A percentile compares a stretch with the other conserved stretches of the same genome.
Evolutionary conservation across 1,140 invertebrate genomes (phyloP).

Genomic region (Harlomillsia oculata): DNA sequence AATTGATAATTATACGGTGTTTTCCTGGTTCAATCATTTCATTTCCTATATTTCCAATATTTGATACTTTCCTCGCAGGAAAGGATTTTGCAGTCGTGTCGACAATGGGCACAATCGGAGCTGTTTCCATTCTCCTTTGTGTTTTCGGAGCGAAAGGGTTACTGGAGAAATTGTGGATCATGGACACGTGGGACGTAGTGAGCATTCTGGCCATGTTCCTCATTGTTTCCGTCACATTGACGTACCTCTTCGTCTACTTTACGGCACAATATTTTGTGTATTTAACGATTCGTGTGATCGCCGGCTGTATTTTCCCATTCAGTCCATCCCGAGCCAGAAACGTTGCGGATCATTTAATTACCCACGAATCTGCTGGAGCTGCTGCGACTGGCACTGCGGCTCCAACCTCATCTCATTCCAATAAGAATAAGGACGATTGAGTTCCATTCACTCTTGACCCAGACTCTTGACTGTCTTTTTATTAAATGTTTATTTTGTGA

Average conservation of each 20-base stretch:
- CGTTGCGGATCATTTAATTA: too few species aligned
- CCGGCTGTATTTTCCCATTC: not conserved
- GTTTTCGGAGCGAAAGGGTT: not conserved
- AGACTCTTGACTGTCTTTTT: too few species aligned
- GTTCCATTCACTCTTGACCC: too few species aligned
- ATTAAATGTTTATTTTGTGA: too few species aligned
- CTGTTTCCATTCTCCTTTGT: not conserved
- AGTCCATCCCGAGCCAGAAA: too few species aligned
- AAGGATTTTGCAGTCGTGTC: not conserved
- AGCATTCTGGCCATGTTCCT: not conserved
- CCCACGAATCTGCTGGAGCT: too few species aligned
- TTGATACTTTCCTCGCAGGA: too few species aligned
- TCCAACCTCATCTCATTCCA: too few species aligned
- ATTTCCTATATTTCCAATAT: not conserved
- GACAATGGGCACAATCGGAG: not conserved
- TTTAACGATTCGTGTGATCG: not conserved
- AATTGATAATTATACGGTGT: too few species aligned
- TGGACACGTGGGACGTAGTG: not conserved
- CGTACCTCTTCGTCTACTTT: slow-evolving; percentile 5
- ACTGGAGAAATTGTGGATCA: not conserved
- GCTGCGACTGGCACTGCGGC: too few species aligned
- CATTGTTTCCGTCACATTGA: not conserved
- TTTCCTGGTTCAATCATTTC: too few species aligned
- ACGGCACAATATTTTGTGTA: slow-evolving; percentile 16
- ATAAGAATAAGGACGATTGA: too few species aligned